Percentiles rank a stretch among this genome's conserved stretches.
phyloP scores from a whole-genome alignment of 2,888 invertebrate species.

The Apotomis betuletana region DNA sequence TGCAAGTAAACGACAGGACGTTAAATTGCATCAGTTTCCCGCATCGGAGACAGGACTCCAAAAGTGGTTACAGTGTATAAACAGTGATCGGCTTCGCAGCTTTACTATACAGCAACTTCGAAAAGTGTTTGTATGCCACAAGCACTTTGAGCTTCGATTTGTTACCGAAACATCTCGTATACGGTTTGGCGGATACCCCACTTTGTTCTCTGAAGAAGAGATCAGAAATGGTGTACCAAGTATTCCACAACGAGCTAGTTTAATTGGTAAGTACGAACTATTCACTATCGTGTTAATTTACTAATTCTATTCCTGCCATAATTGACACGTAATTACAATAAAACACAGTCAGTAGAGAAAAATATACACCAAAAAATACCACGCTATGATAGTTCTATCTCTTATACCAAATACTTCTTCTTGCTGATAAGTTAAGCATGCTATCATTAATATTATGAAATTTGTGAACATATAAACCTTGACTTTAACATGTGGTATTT shows the following conservation, averaged over 20 bases:
- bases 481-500: too few relatives aligned
- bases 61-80: constrained; percentile 21
- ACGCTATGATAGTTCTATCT: too few relatives aligned
- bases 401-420: too few relatives aligned
- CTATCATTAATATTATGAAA: too few relatives aligned
- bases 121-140: constrained; percentile 28
- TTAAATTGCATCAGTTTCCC: constrained; percentile 23
- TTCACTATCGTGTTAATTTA: too few relatives aligned
- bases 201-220: constrained; percentile 17
- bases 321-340: too few relatives aligned
- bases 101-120: constrained; percentile 3
- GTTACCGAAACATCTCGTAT: constrained; percentile 5
- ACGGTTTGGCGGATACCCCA: constrained; percentile 10
- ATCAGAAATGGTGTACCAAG: constrained; percentile 15
- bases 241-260: not conserved
- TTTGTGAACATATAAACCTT: too few relatives aligned
- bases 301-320: too few relatives aligned
- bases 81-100: constrained; percentile 19
- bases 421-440: too few relatives aligned
- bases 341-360: too few relatives aligned
- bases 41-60: constrained; percentile 19
- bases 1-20: constrained; percentile 5
- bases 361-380: too few relatives aligned
- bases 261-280: not conserved
- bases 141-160: constrained; percentile 22